phyloP scores from a whole-genome alignment of 2,888 invertebrate species.

The Operophtera brumata region DNA sequence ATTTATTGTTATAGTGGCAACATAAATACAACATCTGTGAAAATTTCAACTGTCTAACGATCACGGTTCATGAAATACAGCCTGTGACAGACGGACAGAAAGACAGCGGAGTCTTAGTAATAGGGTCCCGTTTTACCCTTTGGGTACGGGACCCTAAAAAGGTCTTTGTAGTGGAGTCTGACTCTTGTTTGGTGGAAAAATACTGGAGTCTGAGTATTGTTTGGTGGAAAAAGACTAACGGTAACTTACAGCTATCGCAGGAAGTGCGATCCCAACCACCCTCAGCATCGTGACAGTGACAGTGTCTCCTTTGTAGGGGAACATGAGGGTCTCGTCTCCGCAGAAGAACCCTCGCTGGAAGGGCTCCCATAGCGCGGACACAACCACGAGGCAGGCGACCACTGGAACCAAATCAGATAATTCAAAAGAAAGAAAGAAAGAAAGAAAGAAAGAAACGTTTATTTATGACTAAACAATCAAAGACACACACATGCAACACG shows the following conservation, averaged over 20 bases:
- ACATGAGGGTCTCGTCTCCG: conserved; percentile 93
- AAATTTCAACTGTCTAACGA: too few relatives aligned
- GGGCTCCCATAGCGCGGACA: conserved; percentile 70
- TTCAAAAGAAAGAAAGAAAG: too few relatives aligned
- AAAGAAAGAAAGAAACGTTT: too few relatives aligned
- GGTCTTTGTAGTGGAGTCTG: neutral
- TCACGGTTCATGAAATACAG: too few relatives aligned
- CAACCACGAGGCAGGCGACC: conserved; percentile 41
- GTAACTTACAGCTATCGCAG: conserved; percentile 84
- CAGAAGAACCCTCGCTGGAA: conserved; percentile 95
- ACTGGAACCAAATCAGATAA: conserved; percentile 45
- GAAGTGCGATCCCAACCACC: conserved; percentile 84
- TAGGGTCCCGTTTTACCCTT: too few relatives aligned
- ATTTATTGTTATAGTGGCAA: too few relatives aligned
- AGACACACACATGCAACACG: too few relatives aligned
- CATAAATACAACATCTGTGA: too few relatives aligned
- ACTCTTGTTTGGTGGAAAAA: neutral
- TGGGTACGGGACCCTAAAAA: too few relatives aligned
- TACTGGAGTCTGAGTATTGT: neutral
- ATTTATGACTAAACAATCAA: too few relatives aligned
- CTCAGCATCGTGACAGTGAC: conserved; percentile 87
- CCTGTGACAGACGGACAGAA: too few relatives aligned
- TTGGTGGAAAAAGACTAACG: neutral
- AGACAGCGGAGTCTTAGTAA: too few relatives aligned
- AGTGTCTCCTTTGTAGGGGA: conserved; percentile 90